Conservation (phyloP, 2,113 vertebrate species). For the Ammodytes marinus region DNA sequence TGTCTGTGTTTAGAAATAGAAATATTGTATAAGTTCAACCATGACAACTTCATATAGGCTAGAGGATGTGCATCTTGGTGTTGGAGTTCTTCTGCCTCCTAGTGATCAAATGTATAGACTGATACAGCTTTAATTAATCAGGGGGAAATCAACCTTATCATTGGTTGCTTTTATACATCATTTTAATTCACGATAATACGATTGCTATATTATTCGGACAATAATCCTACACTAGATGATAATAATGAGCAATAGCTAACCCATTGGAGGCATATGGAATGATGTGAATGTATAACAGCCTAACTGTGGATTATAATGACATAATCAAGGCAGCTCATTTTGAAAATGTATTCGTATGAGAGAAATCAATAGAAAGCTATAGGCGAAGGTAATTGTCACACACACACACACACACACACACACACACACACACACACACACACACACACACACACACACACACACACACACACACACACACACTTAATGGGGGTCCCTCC, state of each 20-base stretch:
- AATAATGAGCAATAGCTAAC: too few relatives aligned
- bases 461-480: not conserved
- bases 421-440: too few relatives aligned
- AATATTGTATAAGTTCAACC: not conserved
- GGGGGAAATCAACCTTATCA: not conserved
- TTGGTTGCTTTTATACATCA: not conserved
- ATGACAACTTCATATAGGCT: not conserved
- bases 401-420: too few relatives aligned
- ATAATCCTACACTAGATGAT: not conserved
- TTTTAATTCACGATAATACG: too few relatives aligned
- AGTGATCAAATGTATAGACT: not conserved
- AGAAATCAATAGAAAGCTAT: too few relatives aligned
- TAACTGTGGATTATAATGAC: not conserved
- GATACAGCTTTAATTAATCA: not conserved
- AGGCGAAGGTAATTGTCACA: too few relatives aligned
- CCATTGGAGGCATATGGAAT: not conserved
- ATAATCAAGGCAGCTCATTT: not conserved
- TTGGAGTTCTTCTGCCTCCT: not conserved
- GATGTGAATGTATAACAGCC: not conserved
- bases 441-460: too few relatives aligned
- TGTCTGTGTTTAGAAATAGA: not conserved
- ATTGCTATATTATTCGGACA: not conserved
- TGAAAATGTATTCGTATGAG: too few relatives aligned
- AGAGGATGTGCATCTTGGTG: not conserved
- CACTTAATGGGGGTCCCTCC: slow-evolving; percentile 18